These are phyloP conservation scores for Brachypteracias leptosomus DNA, from an alignment of 2,113 vertebrate genomes.

Conservation along the genomic window DNA sequence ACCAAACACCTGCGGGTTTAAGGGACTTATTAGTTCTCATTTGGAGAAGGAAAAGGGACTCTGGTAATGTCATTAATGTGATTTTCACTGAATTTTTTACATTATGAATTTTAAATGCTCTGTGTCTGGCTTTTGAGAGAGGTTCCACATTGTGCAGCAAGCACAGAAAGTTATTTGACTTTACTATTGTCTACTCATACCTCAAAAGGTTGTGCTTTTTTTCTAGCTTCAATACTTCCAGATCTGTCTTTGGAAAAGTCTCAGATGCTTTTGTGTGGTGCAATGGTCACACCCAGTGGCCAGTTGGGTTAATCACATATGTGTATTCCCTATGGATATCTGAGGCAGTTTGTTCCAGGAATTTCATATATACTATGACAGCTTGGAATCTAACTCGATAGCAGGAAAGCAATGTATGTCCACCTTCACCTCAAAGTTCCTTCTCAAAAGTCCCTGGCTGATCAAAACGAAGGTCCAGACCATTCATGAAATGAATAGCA, in stretches of 20 bases:
- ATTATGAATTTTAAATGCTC: not conserved
- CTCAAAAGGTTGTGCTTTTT: not conserved
- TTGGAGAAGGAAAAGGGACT: not conserved
- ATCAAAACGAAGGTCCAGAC: constrained; percentile 19
- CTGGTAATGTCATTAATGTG: not conserved
- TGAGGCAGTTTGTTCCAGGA: constrained; percentile 28
- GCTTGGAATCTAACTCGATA: constrained; percentile 5
- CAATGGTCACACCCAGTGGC: constrained; percentile 79
- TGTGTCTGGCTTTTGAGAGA: not conserved
- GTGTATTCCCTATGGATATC: constrained; percentile 59
- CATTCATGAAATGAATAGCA: constrained; percentile 35
- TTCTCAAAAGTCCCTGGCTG: not conserved
- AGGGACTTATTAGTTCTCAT: not conserved
- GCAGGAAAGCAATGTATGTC: constrained; percentile 4
- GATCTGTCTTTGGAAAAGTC: not conserved
- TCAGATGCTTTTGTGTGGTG: constrained; percentile 61
- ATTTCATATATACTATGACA: not conserved
- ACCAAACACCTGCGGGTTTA: not conserved
- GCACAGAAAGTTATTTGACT: not conserved
- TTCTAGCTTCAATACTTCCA: not conserved
- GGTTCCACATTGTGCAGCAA: not conserved
- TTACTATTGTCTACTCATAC: not conserved
- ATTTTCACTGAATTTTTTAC: not conserved
- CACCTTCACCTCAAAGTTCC: constrained; percentile 28
- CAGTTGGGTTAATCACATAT: constrained; percentile 64